Evolutionary conservation across 2,797 vertebrate species (phyloP).

Genomic region (Somateria mollissima): DNA sequence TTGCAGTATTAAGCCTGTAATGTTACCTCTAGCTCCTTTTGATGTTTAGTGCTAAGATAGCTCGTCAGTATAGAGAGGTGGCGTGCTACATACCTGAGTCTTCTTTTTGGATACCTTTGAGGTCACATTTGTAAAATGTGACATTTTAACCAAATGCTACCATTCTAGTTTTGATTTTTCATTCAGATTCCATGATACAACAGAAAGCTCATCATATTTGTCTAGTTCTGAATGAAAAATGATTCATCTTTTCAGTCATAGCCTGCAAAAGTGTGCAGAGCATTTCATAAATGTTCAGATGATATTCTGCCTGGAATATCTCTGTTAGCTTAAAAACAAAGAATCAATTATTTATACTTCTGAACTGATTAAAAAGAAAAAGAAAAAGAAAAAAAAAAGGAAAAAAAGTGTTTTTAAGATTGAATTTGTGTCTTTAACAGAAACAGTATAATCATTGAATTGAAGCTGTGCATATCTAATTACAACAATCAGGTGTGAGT

Average conservation of each 20-base stretch:
- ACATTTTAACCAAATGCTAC: neutral
- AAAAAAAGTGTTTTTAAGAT: neutral
- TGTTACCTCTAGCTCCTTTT: neutral
- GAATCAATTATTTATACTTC: neutral
- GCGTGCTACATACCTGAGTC: rapidly evolving
- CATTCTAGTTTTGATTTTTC: neutral
- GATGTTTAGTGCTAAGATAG: neutral
- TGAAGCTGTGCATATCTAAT: neutral
- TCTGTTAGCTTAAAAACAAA: neutral
- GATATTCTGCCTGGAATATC: neutral
- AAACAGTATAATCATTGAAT: neutral
- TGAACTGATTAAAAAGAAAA: neutral
- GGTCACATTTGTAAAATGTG: neutral
- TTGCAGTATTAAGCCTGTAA: neutral
- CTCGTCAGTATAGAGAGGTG: neutral
- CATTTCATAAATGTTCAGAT: neutral
- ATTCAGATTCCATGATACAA: neutral
- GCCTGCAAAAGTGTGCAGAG: neutral
- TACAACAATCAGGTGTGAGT: neutral
- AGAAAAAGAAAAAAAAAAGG: too few relatives aligned
- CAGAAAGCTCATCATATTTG: neutral
- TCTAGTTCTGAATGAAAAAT: neutral
- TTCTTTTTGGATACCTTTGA: neutral
- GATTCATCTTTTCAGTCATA: neutral
- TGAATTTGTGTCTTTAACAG: neutral